phyloP scores from a whole-genome alignment of 2,797 vertebrate species.

The Clarias fuscus region DNA sequence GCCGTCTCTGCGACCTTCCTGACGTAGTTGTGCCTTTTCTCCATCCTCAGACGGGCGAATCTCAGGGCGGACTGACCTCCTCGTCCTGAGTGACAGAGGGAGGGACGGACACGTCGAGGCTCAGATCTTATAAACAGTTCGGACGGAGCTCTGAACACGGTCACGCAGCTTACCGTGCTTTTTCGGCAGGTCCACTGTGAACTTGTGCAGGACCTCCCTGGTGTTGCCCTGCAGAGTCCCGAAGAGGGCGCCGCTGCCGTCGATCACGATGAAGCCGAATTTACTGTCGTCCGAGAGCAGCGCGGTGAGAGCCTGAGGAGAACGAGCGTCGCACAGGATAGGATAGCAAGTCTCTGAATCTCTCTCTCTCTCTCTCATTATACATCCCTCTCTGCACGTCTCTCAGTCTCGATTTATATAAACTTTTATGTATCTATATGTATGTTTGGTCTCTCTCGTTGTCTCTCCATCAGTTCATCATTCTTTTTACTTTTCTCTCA shows the following conservation, averaged over 20 bases:
- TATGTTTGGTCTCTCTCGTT: background rate
- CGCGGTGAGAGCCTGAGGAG: conserved; percentile 83
- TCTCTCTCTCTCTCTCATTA: background rate
- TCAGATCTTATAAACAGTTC: background rate
- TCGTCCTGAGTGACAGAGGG: conserved; percentile 72
- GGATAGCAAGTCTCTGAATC: background rate
- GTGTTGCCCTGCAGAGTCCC: conserved; percentile 90
- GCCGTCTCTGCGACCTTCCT: conserved; percentile 89
- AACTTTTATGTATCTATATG: background rate
- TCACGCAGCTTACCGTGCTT: conserved; percentile 78
- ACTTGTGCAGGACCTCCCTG: conserved; percentile 89
- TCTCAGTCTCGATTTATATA: background rate
- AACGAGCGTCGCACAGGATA: background rate
- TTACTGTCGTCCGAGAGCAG: conserved; percentile 89
- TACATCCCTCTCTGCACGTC: background rate
- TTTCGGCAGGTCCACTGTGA: conserved; percentile 92
- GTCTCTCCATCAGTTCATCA: no score
- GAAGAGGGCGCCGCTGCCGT: conserved; percentile 87
- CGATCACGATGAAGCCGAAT: conserved; percentile 90
- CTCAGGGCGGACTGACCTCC: conserved; percentile 89
- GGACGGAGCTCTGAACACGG: background rate
- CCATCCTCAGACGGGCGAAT: conserved; percentile 88
- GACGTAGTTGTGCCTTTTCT: conserved; percentile 89
- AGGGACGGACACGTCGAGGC: background rate
- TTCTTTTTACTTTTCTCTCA: no score